A percentile compares a stretch with the other conserved stretches of the same genome.
These are phyloP conservation scores for Morone chrysops DNA, from an alignment of 2,113 vertebrate genomes.

Conservation along the genomic window DNA sequence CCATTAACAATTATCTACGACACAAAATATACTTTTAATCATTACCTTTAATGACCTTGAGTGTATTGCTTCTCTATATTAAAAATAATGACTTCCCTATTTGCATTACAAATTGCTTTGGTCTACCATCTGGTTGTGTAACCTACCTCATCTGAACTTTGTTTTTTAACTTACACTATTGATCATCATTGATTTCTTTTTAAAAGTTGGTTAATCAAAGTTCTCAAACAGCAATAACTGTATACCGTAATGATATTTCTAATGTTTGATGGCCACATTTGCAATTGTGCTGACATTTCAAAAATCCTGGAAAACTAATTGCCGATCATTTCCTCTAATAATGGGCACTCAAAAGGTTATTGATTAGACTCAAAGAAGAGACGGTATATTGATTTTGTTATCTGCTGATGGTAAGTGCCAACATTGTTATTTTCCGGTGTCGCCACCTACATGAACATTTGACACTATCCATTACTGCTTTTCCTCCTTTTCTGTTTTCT, in stretches of 20 bases:
- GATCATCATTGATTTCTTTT: constrained; percentile 10
- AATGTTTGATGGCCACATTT: constrained; percentile 51
- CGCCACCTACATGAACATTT: constrained; percentile 40
- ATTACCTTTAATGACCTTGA: background rate
- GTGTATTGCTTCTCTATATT: background rate
- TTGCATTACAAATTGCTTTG: background rate
- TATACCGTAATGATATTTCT: constrained; percentile 42
- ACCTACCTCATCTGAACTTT: background rate
- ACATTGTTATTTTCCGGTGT: constrained; percentile 58
- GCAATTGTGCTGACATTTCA: constrained; percentile 71
- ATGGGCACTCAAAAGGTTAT: constrained; percentile 57
- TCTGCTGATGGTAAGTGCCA: constrained; percentile 59
- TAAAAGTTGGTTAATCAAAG: constrained; percentile 41
- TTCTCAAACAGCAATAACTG: constrained; percentile 44
- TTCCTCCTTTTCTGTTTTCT: constrained; percentile 4
- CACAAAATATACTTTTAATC: background rate
- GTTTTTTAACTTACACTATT: background rate
- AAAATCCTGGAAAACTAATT: constrained; percentile 71
- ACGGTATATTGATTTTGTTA: constrained; percentile 71
- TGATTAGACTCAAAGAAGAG: constrained; percentile 72
- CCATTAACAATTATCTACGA: background rate
- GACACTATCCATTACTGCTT: constrained; percentile 31
- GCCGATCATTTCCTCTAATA: constrained; percentile 68
- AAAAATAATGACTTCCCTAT: background rate
- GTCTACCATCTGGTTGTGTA: background rate